These are phyloP conservation scores for Montipora sp. DNA, from an alignment of 64 coral and sea anemone species.

Conservation along the genomic window DNA sequence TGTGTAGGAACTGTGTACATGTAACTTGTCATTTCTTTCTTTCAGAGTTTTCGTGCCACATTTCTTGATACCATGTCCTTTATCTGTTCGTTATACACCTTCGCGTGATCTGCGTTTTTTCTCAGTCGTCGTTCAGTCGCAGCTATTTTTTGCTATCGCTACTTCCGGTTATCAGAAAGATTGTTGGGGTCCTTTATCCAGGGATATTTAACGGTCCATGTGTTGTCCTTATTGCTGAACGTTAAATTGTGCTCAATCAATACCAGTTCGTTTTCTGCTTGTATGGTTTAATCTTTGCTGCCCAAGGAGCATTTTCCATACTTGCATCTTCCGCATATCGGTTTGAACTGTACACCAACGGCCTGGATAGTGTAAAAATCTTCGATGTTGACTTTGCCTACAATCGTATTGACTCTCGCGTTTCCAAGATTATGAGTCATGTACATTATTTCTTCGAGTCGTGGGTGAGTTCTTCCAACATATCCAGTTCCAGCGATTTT, in stretches of 20 bases:
- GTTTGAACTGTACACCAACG: not conserved
- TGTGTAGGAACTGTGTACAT: too few relatives aligned
- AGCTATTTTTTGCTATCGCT: constrained; percentile 3
- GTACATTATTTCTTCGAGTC: too few relatives aligned
- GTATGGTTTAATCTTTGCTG: not conserved
- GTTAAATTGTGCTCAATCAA: constrained; percentile 17
- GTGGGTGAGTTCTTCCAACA: constrained; percentile 64
- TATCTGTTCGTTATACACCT: constrained; percentile 32
- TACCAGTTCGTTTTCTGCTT: constrained; percentile 16
- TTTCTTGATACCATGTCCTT: constrained; percentile 19
- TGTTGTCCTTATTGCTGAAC: not conserved
- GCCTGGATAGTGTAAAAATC: not conserved
- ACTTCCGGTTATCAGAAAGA: constrained; percentile 7
- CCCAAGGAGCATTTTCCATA: not conserved
- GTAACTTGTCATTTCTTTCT: too few relatives aligned
- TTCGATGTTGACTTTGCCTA: not conserved
- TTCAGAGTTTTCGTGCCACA: constrained; percentile 11
- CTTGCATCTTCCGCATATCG: not conserved
- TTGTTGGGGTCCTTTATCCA: not conserved
- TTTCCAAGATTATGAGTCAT: not conserved
- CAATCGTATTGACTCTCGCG: not conserved
- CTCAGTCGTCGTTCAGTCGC: constrained; percentile 11
- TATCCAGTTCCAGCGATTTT: constrained; percentile 46
- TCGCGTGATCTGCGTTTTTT: constrained; percentile 2
- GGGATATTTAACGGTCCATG: constrained; percentile 31